Evolutionary conservation across 2,113 vertebrate species (phyloP), one percentile per base, ranked within the genome.

Genomic region (Triplophysa rosa): DNA sequence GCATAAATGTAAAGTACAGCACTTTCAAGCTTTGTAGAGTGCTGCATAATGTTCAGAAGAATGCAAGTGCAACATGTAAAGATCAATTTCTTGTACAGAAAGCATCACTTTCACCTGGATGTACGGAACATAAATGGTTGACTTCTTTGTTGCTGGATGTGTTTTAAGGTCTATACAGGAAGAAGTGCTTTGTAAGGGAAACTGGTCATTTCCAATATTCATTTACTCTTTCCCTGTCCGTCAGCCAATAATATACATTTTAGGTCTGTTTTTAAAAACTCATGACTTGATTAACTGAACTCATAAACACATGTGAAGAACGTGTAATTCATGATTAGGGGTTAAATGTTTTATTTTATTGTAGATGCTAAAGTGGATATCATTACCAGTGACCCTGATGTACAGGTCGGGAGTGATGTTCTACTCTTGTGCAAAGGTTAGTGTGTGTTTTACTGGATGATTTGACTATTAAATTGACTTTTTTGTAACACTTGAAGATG

Each of bases 391-490:
- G 81, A 75, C 0, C 52, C 19, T 19, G 90, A 94, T n/a, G 0
- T 92, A 42, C 0, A 0, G 1, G 33, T 92, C 14, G 91, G 90
- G 84, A 70, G 21, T 0, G 64, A 84, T 0, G 24, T 87, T 19
- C 2, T 91, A 2, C 4, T 93, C 6, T 14, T 92, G 19, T 94
- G 93, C 78, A 92, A 91, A 93, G 86, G 92, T 93, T 67, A 84
- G 89, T 75, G 33, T n/a, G 23, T 33, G 9, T 33, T 76, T 49
- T n/a, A 49, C 8, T 11, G 4, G 19, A 45, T n/a, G 16, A 23
- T 12, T 40, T 13, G 26, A 59, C 40, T 23, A 47, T 68, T 23
- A 45, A 2, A 45, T 47, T 42, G 64, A 11, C 10, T 37, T 37
- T 33, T 45, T 45, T 45, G 40, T 45, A 45, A 45, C 42, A 33